These are phyloP conservation scores for Vanessa tameamea DNA, from an alignment of 1,140 invertebrate genomes.

Conservation along the genomic window DNA sequence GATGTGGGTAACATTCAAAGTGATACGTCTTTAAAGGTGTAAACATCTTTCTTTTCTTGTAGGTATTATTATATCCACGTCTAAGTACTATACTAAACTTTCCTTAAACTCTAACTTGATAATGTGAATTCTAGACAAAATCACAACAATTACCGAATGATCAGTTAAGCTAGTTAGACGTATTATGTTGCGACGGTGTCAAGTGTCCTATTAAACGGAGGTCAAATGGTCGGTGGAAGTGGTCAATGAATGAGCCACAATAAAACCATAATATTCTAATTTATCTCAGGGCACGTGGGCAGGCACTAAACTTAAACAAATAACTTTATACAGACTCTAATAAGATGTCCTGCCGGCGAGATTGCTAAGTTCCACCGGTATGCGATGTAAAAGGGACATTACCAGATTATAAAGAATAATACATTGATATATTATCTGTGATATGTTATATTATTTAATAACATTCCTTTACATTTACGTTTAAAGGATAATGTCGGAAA, in stretches of 20 bases:
- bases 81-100: too few relatives aligned
- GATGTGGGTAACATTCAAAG: too few relatives aligned
- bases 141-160: conserved; percentile 36
- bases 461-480: background rate
- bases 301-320: conserved; percentile 78
- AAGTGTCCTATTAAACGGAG: conserved; percentile 43
- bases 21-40: too few relatives aligned
- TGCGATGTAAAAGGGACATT: background rate
- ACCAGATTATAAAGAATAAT: background rate
- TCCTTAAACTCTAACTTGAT: too few relatives aligned
- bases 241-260: conserved; percentile 62
- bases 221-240: conserved; percentile 59
- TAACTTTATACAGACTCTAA: conserved; percentile 75
- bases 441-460: background rate
- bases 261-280: conserved; percentile 72
- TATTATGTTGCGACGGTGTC: conserved; percentile 44
- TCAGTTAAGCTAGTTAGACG: conserved; percentile 30
- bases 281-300: conserved; percentile 62
- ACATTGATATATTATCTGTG: background rate
- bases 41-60: too few relatives aligned
- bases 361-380: conserved; percentile 37
- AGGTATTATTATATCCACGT: too few relatives aligned
- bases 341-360: conserved; percentile 71
- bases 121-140: conserved; percentile 14
- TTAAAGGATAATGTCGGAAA: background rate